Evolutionary conservation across 2,888 invertebrate genomes (phyloP).

Genomic region (Eulithis prunata): DNA sequence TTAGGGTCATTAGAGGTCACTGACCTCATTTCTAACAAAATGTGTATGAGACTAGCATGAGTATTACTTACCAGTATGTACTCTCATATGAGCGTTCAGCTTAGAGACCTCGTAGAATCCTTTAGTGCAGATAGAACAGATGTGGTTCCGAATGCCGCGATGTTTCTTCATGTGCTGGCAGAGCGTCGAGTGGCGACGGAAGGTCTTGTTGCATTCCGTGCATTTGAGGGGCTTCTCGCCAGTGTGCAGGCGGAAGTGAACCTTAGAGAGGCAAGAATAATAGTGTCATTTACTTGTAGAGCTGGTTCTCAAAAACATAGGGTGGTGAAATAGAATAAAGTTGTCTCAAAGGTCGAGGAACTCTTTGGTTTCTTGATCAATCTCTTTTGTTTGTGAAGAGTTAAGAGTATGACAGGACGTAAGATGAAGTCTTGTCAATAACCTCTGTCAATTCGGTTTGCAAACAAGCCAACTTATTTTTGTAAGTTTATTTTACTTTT

Average conservation of each 20-base stretch:
- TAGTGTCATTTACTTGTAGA: slow-evolving; percentile 3
- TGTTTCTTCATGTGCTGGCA: slow-evolving; percentile 83
- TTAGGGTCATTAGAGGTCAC: no score
- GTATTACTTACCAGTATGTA: slow-evolving; percentile 71
- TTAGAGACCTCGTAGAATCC: slow-evolving; percentile 83
- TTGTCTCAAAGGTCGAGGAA: background rate
- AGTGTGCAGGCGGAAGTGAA: slow-evolving; percentile 79
- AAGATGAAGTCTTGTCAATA: background rate
- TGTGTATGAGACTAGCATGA: no score
- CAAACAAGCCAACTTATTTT: slow-evolving; percentile 4
- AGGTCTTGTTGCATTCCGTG: slow-evolving; percentile 77
- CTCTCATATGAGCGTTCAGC: slow-evolving; percentile 79
- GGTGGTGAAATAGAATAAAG: background rate
- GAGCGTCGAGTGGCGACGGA: slow-evolving; percentile 79
- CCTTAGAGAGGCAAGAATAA: slow-evolving; percentile 51
- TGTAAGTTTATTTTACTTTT: slow-evolving; percentile 17
- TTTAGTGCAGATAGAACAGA: slow-evolving; percentile 74
- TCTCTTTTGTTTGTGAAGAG: no score
- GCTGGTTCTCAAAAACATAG: background rate
- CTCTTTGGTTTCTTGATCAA: background rate
- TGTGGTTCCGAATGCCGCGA: slow-evolving; percentile 78
- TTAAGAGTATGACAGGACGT: no score
- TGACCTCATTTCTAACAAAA: no score
- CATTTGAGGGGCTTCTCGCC: slow-evolving; percentile 81
- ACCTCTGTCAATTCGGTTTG: background rate